phyloP scores from a whole-genome alignment of 2,113 vertebrate species.

The Thunnus thynnus region DNA sequence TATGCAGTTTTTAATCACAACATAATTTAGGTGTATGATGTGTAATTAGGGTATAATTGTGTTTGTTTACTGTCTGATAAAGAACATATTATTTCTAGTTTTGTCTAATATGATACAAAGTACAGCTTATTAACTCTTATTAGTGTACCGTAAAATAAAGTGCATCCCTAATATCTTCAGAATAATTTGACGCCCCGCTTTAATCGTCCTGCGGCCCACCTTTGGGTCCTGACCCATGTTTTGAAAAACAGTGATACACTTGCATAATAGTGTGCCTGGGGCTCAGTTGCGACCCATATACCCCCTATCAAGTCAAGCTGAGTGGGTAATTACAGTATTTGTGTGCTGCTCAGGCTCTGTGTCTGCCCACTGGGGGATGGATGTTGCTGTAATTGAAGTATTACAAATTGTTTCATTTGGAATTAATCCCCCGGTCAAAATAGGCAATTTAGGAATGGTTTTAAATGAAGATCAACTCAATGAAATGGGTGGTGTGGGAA shows the following conservation, averaged over 20 bases:
- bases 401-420: constrained; percentile 66
- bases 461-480: constrained; percentile 44
- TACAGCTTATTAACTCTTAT: too few species aligned
- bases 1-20: too few species aligned
- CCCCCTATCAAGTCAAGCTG: constrained; percentile 69
- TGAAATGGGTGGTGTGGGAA: background rate
- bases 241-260: constrained; percentile 54
- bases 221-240: constrained; percentile 56
- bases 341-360: constrained; percentile 58
- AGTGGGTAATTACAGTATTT: constrained; percentile 77
- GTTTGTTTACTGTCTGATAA: too few species aligned
- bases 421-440: constrained; percentile 61
- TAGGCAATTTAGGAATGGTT: constrained; percentile 37
- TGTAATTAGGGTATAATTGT: too few species aligned
- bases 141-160: too few species aligned
- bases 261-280: constrained; percentile 52
- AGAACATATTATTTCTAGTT: too few species aligned
- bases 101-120: too few species aligned
- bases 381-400: constrained; percentile 66
- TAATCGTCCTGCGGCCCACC: constrained; percentile 49
- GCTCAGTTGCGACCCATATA: constrained; percentile 70
- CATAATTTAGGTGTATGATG: too few species aligned
- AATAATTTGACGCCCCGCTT: constrained; percentile 43
- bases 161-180: constrained; percentile 15
- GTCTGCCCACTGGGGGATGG: constrained; percentile 59